Evolutionary conservation across 1,140 invertebrate species (phyloP).

Genomic region (Coelopa frigida): DNA sequence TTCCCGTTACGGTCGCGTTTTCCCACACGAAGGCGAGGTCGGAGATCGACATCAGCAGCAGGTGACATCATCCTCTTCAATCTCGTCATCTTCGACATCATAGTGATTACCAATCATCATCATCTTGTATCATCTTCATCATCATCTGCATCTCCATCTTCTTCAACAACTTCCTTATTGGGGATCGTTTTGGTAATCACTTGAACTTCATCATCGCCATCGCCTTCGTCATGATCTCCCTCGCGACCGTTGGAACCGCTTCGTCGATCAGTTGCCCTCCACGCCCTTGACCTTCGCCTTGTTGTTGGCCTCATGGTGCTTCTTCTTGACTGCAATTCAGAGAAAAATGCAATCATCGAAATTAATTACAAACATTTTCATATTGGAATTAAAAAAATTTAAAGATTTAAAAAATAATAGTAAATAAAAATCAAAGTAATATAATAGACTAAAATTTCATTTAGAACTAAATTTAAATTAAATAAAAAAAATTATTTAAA

Average conservation of each 20-base stretch:
- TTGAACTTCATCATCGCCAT: neutral
- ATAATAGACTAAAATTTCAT: neutral
- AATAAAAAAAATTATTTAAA: too few relatives aligned
- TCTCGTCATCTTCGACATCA: too few relatives aligned
- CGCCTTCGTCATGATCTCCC: neutral
- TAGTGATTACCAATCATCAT: too few relatives aligned
- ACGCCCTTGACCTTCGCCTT: conserved; percentile 19
- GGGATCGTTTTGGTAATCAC: too few relatives aligned
- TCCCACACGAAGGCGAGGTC: too few relatives aligned
- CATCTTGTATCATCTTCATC: neutral
- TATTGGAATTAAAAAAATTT: neutral
- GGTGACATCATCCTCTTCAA: too few relatives aligned
- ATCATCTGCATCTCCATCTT: too few relatives aligned
- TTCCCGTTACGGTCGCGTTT: too few relatives aligned
- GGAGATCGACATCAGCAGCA: too few relatives aligned
- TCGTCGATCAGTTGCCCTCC: conserved; percentile 4
- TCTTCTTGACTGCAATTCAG: conserved; percentile 15
- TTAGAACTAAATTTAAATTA: too few relatives aligned
- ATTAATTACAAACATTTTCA: neutral
- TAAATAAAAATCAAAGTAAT: neutral
- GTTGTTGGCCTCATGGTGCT: conserved; percentile 12
- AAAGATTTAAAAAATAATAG: neutral
- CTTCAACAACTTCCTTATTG: too few relatives aligned
- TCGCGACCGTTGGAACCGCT: neutral
- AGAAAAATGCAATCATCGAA: neutral